Evolutionary conservation across 35 echinoderm and acorn worm genomes (phyloP).

Genomic region (Amphiura filiformis): DNA sequence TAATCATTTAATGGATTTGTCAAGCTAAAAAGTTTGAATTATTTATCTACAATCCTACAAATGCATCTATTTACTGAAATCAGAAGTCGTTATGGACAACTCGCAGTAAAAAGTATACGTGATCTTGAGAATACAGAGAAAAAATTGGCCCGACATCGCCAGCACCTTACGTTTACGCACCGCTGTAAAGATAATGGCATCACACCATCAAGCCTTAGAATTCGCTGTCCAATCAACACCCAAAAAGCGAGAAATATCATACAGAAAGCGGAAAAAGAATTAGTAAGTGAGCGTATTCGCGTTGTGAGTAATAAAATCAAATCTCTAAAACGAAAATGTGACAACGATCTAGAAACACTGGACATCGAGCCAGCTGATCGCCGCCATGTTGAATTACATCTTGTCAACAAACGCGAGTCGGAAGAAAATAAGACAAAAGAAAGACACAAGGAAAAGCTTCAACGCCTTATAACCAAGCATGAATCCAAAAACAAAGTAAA

Average conservation of each 20-base stretch:
- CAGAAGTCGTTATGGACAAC: not conserved
- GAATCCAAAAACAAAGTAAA: not conserved
- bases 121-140: constrained; percentile 5
- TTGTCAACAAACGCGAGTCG: not conserved
- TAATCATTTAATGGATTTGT: no score
- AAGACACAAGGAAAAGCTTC: not conserved
- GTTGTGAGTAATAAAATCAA: not conserved
- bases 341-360: not conserved
- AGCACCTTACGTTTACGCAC: constrained; percentile 3
- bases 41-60: no score
- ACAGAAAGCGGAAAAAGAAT: constrained; percentile 3
- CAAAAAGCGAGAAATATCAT: constrained; percentile 7
- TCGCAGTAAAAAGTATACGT: not conserved
- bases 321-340: not conserved
- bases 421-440: not conserved
- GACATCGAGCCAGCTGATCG: not conserved
- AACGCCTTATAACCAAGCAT: not conserved
- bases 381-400: constrained; percentile 2
- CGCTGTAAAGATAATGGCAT: constrained; percentile 21
- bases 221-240: not conserved
- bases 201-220: constrained; percentile 1
- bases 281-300: constrained; percentile 11
- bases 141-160: constrained; percentile 10
- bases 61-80: no score
- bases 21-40: no score